Evolutionary conservation across 2,888 invertebrate genomes (phyloP).

Genomic region (Rhamphomyia laevipes): DNA sequence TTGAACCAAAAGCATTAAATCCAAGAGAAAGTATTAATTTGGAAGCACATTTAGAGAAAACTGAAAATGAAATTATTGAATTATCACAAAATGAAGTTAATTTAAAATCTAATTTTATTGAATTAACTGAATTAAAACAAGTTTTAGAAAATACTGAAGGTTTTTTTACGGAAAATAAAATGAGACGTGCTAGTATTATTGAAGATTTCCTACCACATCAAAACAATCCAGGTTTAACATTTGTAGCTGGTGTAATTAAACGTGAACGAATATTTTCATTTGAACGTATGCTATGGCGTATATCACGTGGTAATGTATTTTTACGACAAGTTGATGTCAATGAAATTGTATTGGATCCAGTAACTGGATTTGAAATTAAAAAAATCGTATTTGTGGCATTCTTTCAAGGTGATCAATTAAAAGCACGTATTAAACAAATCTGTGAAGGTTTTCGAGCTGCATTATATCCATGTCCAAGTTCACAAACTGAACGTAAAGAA

Average conservation of each 20-base stretch:
- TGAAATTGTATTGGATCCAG: constrained; percentile 62
- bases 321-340: constrained; percentile 69
- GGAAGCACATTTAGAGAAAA: constrained; percentile 85
- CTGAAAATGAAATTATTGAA: constrained; percentile 89
- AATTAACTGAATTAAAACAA: constrained; percentile 80
- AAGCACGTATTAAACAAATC: constrained; percentile 74
- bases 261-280: constrained; percentile 75
- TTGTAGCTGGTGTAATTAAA: constrained; percentile 78
- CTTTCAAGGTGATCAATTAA: constrained; percentile 79
- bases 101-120: constrained; percentile 80
- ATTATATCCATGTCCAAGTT: constrained; percentile 77
- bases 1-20: constrained; percentile 55
- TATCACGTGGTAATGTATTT: constrained; percentile 82
- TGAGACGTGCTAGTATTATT: constrained; percentile 8
- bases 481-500: constrained; percentile 64
- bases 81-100: constrained; percentile 87
- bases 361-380: constrained; percentile 55
- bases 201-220: neutral
- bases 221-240: constrained; percentile 45
- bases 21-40: constrained; percentile 66
- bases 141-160: constrained; percentile 82
- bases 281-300: constrained; percentile 80
- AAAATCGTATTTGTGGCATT: constrained; percentile 76
- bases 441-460: constrained; percentile 82
- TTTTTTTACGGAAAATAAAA: constrained; percentile 32